Evolutionary conservation across 2,113 vertebrate species (phyloP), one percentile per base, ranked within the genome.

Genomic region (Herpetotheres cachinnans): DNA sequence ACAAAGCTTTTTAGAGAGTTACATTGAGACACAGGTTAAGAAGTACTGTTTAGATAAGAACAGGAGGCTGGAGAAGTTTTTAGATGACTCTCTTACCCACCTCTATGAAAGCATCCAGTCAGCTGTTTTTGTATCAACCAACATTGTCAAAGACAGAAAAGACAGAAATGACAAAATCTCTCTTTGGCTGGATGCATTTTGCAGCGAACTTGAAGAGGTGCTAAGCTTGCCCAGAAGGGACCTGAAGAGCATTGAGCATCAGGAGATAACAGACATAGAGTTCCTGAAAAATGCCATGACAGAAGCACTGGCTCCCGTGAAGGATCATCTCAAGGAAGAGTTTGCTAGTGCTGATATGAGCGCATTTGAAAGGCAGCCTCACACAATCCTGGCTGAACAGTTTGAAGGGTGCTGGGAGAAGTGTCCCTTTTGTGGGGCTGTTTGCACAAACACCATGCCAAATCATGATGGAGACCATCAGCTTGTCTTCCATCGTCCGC

Each of bases 381-480:
- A 94, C 21, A 55, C 62, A 40, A 97, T 96, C 34, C 90, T 98
- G 27, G 90, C 46, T 4, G 65, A 96, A 7, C 97, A 98, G 24
- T 97, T 98, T 34, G 59, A 74, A 13, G 98, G 97, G 6, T 98
- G 98, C 76, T 98, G 95, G 96, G 50, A 84, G 12, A 81, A 95
- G 34, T 98, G 98, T 86, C 98, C 98, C 38, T 93, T 95, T 29
- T 98, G 98, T 47, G 38, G 38, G 40, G 97, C 98, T 36, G 58
- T 97, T 63, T 98, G 98, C 79, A 98, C 97, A 13, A 98, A 97
- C 76, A 98, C 95, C n/a, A 70, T 98, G 6, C 19, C 4, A 8
- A 5, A 14, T 3, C 98, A 98, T 0, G 76, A 84, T 3, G 97
- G 95, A 49, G 63, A 97, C 8, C 98, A 98, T 50, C 97, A 76